Base-by-base conservation (phyloP, 1,140 invertebrate genomes). In the Mesaphorura yosii region DNA sequence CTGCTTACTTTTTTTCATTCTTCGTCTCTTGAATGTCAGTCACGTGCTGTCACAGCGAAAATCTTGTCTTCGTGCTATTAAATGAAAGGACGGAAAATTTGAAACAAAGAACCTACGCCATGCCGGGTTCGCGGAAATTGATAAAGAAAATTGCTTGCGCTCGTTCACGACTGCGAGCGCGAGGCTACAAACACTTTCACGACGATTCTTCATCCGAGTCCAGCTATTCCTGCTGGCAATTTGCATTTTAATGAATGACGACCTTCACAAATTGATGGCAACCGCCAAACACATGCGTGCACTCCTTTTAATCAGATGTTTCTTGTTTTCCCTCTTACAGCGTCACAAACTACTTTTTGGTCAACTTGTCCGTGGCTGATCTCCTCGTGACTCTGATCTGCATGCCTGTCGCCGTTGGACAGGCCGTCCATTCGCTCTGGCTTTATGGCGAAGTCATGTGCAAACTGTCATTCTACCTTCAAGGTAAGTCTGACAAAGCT, bases 291-390 rank as follows among this genome's bases (percentile, higher is more conserved):
- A n/a, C n/a, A n/a, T n/a, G n/a, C n/a, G n/a, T n/a, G n/a, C n/a
- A n/a, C n/a, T n/a, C n/a, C 10, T 34, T 34, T 10, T 10, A 10
- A 10, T 34, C n/a, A n/a, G n/a, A 34, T 34, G 31, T 34, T n/a
- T 34, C 10, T 34, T 34, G 10, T 48, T 17, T 10, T 6, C 5
- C 37, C 67, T 66, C 53, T 81, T 77, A 19, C 75, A 88, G 86
- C 57, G 81, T 89, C 0, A 92, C 88, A 12, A 92, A 92, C 67
- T 86, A 89, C 59, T 89, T 93, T 70, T 79, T 94, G 53, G 80
- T 91, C 39, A 91, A 89, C 66, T 72, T 93, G 42, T 87, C 88
- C 0, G 75, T 89, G 12, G 87, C 88, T 1, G 89, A 93, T 69
- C 74, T 93, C 3, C 72, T 93, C 38, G 87, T 93, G 44, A 84